Evolutionary conservation across 1,140 invertebrate species (phyloP), one percentile per base, ranked within the genome.

Genomic region (Diabrotica virgifera): DNA sequence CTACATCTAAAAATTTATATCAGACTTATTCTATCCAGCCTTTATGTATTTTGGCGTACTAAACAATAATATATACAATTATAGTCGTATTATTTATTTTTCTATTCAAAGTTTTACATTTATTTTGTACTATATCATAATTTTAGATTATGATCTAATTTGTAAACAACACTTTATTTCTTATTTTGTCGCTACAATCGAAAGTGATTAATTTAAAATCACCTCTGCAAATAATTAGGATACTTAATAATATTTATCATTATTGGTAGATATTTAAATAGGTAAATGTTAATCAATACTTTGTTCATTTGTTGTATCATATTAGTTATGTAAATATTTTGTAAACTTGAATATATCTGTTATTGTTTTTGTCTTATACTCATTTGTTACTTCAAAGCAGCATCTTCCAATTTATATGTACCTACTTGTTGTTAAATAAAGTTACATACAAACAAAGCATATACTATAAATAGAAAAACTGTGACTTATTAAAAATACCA

Each of bases 291-390:
- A n/a, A 46, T 46, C n/a, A 46, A n/a, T 46, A 46, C 40, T 6
- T 46, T 46, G 40, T 46, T 46, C 40, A 46, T 54, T 12, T 35
- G 3, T 54, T 54, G 52, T 54, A 54, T 8, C n/a, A 13, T 54
- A 54, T 54, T 54, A 54, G 52, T 54, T 54, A 54, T 54, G 52
- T 54, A 54, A 54, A 54, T 54, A 54, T 54, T 54, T 54, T 54
- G 52, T 54, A 54, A 54, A 54, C 52, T 54, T 54, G 52, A 54
- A 54, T 54, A 54, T 54, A 54, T 54, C 52, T 57, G 55, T 57
- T 57, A 57, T 57, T 9, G 53, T 55, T 57, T 46, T 57, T 57
- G 55, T 57, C 24, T 57, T 57, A 57, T 57, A 57, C 55, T 57
- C 55, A 57, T 57, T 57, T 57, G 55, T 57, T 57, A 57, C 36